phyloP scores from a whole-genome alignment of 2,888 invertebrate species.

The Ectemnius lituratus region DNA sequence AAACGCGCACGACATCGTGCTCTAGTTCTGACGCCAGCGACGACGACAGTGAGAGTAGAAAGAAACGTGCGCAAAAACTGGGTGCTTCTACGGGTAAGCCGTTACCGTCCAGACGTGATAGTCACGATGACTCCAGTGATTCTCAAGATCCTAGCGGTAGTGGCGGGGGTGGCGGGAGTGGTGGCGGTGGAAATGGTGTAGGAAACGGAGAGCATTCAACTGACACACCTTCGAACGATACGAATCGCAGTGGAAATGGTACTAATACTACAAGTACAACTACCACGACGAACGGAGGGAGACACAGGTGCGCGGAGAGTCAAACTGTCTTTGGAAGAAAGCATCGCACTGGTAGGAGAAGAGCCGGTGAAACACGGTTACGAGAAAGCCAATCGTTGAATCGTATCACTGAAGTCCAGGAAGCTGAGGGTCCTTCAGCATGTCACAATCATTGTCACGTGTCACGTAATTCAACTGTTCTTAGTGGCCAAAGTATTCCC shows the following conservation, averaged over 20 bases:
- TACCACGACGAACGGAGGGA: slow-evolving; percentile 66
- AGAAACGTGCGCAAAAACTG: slow-evolving; percentile 88
- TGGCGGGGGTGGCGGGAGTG: slow-evolving; percentile 74
- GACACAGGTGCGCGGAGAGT: slow-evolving; percentile 70
- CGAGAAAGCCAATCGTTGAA: slow-evolving; percentile 92
- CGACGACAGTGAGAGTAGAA: slow-evolving; percentile 89
- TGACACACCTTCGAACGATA: slow-evolving; percentile 57
- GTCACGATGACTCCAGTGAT: slow-evolving; percentile 92
- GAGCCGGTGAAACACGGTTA: slow-evolving; percentile 83
- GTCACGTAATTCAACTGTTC: slow-evolving; percentile 50
- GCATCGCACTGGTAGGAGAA: slow-evolving; percentile 80
- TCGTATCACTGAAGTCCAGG: slow-evolving; percentile 91
- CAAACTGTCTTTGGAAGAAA: slow-evolving; percentile 78
- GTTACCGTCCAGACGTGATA: slow-evolving; percentile 84
- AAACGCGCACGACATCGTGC: slow-evolving; percentile 90
- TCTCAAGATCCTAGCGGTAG: slow-evolving; percentile 85
- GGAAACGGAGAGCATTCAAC: slow-evolving; percentile 63
- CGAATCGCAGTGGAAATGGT: slow-evolving; percentile 52
- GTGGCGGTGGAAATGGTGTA: slow-evolving; percentile 55
- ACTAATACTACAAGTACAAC: slow-evolving; percentile 65
- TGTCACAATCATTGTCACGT: slow-evolving; percentile 62
- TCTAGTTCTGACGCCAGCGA: slow-evolving; percentile 97
- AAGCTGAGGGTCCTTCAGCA: slow-evolving; percentile 79
- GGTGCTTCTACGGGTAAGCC: slow-evolving; percentile 82
- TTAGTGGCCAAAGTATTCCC: slow-evolving; percentile 45